Evolutionary conservation across 2,888 invertebrate genomes (phyloP), one percentile per base, ranked within the genome.

Genomic region (Abscondita cerata): DNA sequence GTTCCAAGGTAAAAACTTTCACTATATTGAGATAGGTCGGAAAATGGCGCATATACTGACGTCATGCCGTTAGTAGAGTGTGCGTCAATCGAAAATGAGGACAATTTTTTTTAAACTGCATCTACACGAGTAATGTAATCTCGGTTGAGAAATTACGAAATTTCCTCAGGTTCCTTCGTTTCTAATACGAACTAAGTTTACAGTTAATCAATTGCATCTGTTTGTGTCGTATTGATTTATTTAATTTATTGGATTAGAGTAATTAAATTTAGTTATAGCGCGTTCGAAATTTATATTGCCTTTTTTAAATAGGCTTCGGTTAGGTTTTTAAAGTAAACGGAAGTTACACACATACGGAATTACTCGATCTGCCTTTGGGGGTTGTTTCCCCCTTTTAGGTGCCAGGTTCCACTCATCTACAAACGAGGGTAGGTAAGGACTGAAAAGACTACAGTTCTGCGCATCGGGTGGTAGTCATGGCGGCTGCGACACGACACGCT

Each of bases 401-500:
- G 64, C 67, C 66, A 65, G 66, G 68, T 63, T 67, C 65, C 59
- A 63, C 62, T 59, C 59, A 51, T 50, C 60, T 58, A 63, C 59
- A 56, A 62, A 62, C 59, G 59, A 59, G 56, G 62, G 57, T 61
- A 62, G 64, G 59, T 64, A 56, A 59, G 59, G 56, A 58, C 59
- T 58, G 81, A 81, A 77, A 77, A 81, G 81, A 77, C 81, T 66
- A 81, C 80, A 82, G 82, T 82, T 83, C 82, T 83, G 83, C 83
- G 82, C 82, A 80, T 79, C 79, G 78, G 52, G 80, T 79, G 76
- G 75, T 78, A 81, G 84, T 83, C 81, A 84, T 84, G 84, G 83
- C 84, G 82, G 81, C 78, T 78, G 77, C 81, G 82, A 83, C 81
- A 83, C 83, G 81, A 83, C 82, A 83, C 81, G 81, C 81, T 81